phyloP scores from a whole-genome alignment of 2,888 invertebrate species.

The Theristus sp. region DNA sequence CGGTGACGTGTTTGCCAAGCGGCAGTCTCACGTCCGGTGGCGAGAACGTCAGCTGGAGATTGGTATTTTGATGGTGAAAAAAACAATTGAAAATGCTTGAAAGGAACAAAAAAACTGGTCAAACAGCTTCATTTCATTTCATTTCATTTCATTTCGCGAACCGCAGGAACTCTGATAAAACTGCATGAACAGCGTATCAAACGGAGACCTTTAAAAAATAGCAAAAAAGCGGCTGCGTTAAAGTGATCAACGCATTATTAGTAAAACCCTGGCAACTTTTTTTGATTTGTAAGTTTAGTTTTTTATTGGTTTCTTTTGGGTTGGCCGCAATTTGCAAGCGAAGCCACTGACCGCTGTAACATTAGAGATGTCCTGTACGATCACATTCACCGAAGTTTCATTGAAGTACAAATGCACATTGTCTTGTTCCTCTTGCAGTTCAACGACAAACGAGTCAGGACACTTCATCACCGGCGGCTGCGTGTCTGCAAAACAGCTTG shows the following conservation, averaged over 20 bases:
- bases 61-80: not conserved
- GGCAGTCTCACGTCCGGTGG: conserved; percentile 17
- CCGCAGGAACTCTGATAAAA: too few species aligned
- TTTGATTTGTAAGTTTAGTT: too few species aligned
- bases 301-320: too few species aligned
- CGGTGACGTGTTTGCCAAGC: conserved; percentile 15
- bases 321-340: too few species aligned
- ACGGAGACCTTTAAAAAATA: too few species aligned
- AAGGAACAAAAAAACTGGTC: not conserved
- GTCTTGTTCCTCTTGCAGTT: conserved; percentile 13
- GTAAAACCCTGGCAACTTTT: too few species aligned
- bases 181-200: too few species aligned
- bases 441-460: conserved; percentile 25
- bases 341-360: conserved; percentile 14
- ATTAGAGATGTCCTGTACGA: conserved; percentile 26
- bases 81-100: not conserved
- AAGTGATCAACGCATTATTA: too few species aligned
- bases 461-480: conserved; percentile 27
- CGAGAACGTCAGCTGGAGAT: conserved; percentile 14
- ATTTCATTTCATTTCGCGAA: too few species aligned
- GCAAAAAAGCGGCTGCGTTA: too few species aligned
- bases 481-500: conserved; percentile 13
- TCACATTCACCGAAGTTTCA: conserved; percentile 18
- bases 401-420: conserved; percentile 18
- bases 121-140: too few species aligned